phyloP scores from a whole-genome alignment of 2,797 vertebrate genomes.

The Pseudochromis fuscus region DNA sequence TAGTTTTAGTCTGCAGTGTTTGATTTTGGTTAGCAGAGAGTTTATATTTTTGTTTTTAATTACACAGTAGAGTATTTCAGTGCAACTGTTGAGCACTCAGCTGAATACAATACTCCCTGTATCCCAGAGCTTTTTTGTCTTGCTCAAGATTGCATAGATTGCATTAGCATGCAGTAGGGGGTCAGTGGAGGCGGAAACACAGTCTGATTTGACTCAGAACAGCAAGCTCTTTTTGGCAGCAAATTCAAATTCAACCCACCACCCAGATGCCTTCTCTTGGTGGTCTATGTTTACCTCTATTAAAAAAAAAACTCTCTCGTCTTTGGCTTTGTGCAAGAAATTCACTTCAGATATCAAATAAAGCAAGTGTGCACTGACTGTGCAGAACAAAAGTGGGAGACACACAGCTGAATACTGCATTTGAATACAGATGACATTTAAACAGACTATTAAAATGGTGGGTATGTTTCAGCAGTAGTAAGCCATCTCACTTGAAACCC shows the following conservation, averaged over 20 bases:
- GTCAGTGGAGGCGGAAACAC: slow-evolving; percentile 73
- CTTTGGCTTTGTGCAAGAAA: slow-evolving; percentile 18
- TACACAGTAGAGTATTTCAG: slow-evolving; percentile 46
- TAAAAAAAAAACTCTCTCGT: not conserved
- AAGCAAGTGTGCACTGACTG: not conserved
- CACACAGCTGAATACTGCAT: slow-evolving; percentile 3
- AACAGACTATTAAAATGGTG: slow-evolving; percentile 28
- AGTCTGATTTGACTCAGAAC: slow-evolving; percentile 73
- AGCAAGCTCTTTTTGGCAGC: slow-evolving; percentile 71
- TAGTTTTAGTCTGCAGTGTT: slow-evolving; percentile 6
- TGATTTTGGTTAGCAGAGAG: slow-evolving; percentile 9
- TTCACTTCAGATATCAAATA: slow-evolving; percentile 30
- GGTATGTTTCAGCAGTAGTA: slow-evolving; percentile 25
- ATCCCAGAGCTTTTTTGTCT: slow-evolving; percentile 70
- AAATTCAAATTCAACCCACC: slow-evolving; percentile 68
- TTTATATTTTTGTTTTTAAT: slow-evolving; percentile 16
- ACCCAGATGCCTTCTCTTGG: slow-evolving; percentile 54
- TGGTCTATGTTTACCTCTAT: slow-evolving; percentile 55
- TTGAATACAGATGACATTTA: slow-evolving; percentile 33
- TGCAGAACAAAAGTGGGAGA: slow-evolving; percentile 22
- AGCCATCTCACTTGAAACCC: slow-evolving; percentile 26
- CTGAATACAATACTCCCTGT: slow-evolving; percentile 64
- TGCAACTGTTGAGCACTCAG: slow-evolving; percentile 39
- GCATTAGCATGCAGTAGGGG: slow-evolving; percentile 73
- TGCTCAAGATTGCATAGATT: slow-evolving; percentile 72